Evolutionary conservation across 2,888 invertebrate species (phyloP), one percentile per base, ranked within the genome.

Genomic region (Alviniconcha strummeri): DNA sequence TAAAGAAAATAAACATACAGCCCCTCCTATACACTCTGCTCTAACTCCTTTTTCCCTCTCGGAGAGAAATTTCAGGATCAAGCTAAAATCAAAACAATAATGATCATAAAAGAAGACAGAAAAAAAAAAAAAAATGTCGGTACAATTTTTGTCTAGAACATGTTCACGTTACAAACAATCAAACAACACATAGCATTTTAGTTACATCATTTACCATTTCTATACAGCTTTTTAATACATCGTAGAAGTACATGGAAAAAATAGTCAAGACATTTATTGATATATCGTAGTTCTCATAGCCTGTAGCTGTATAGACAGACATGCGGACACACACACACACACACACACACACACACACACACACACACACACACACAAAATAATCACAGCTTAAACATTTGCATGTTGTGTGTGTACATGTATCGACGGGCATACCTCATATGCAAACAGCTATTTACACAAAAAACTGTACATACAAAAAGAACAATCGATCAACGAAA

Each of bases 1-100:
- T 36, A 0, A 36, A 36, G 3, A 36, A 36, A 36, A 36, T 36
- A 36, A 36, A 36, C 36, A 36, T 36, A 36, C 60, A 11, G 1
- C 60, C 60, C 60, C 55, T 17, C 13, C 60, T 60, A 11, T 67
- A 19, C n/a, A 19, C 56, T 55, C 56, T n/a, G 19, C 64, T 67
- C 36, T 60, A 13, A 9, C 57, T 36, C 60, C 67, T 80, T 19
- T 80, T 67, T 78, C 78, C 56, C 78, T 78, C 78, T 78, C 78
- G 8, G 60, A 60, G 60, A 13, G 60, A 13, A 60, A 60, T 60
- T 13, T 36, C 36, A 36, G 36, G 36, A 36, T 36, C 36, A 36
- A 36, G 36, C 36, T 36, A 36, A 36, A 36, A 36, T 36, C 3
- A 36, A 36, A 36, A 36, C 36, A 36, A 36, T 36, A 36, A 36